Conservation (phyloP, 2,888 invertebrate genomes). For the Rosalia funebris region DNA sequence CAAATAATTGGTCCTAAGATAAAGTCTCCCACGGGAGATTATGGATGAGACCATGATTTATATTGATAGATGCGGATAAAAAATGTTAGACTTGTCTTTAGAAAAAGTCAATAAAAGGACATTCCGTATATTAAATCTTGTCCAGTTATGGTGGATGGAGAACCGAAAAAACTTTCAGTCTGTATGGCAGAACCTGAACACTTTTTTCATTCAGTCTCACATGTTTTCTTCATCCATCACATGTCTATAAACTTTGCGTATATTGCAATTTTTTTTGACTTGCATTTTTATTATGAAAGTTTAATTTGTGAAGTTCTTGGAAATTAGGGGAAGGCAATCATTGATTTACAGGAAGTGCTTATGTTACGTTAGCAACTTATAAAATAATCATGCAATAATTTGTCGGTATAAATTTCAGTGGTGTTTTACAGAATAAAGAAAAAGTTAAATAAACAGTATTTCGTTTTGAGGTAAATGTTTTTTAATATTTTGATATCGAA, state of each 20-base stretch:
- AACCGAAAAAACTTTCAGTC: conserved; percentile 45
- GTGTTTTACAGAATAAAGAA: too few species aligned
- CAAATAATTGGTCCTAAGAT: too few species aligned
- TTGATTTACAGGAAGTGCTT: conserved; percentile 45
- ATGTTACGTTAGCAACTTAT: too few species aligned
- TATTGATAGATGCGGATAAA: conserved; percentile 10
- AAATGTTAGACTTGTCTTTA: conserved; percentile 34
- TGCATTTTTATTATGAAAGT: conserved; percentile 53
- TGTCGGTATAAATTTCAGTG: too few species aligned
- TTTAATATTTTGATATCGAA: too few species aligned
- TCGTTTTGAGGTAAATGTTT: too few species aligned
- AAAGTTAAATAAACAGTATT: too few species aligned
- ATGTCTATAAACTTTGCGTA: conserved; percentile 36
- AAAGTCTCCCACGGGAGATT: too few species aligned
- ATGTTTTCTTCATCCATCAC: conserved; percentile 58
- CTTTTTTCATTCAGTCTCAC: conserved; percentile 49
- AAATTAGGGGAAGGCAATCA: conserved; percentile 37
- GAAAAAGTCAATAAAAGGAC: conserved; percentile 39
- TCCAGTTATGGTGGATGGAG: conserved; percentile 57
- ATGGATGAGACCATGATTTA: too few species aligned
- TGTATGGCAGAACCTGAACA: conserved; percentile 40
- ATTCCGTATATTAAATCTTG: conserved; percentile 59
- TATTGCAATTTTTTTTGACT: conserved; percentile 42
- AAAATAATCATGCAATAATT: too few species aligned
- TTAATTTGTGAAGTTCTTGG: conserved; percentile 45